Evolutionary conservation across 2,797 vertebrate genomes (phyloP), one percentile per base, ranked within the genome.

Genomic region (Chelon labrosus): DNA sequence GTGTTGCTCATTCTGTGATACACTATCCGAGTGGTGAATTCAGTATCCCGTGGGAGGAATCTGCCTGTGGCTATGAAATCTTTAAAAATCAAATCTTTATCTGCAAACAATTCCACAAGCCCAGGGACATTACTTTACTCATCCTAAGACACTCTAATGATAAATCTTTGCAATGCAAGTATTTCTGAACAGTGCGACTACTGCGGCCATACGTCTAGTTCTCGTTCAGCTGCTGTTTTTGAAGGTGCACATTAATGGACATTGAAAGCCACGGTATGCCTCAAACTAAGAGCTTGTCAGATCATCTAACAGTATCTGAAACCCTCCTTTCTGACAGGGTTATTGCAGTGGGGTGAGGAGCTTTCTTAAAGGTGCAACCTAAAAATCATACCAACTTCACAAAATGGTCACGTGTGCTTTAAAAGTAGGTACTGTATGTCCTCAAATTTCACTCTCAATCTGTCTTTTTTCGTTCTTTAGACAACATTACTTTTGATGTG

Each of bases 21-120:
- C n/a, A 46, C 35, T 62, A 56, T 68, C 25, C 27, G 54, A 65
- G 27, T 57, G 59, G 17, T 79, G 42, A 55, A 70, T 77, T 75
- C 38, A 53, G 37, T 52, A 46, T 55, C 72, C 68, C 7, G 0
- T 35, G 19, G 54, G 42, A 79, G 52, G 35, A 73, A 79, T 10
- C 53, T 70, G 56, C 64, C 37, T 0, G 25, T 63, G 69, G 68
- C n/a, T 42, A 57, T 66, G 35, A 63, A 72, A 66, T 63, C 42
- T 80, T 71, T 53, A 54, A 55, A 41, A 75, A 78, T 75, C 39
- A 70, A 70, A 78, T 63, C 10, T 53, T 66, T 72, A 25, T 63
- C 49, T 59, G 51, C 57, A 70, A 71, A 71, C 50, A 78, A 54
- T 52, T 38, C 47, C 6, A 72, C 25, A 70, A 64, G 70, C 75